These are phyloP conservation scores for Polyommatus icarus DNA, from an alignment of 2,888 invertebrate genomes.

Conservation along the genomic window DNA sequence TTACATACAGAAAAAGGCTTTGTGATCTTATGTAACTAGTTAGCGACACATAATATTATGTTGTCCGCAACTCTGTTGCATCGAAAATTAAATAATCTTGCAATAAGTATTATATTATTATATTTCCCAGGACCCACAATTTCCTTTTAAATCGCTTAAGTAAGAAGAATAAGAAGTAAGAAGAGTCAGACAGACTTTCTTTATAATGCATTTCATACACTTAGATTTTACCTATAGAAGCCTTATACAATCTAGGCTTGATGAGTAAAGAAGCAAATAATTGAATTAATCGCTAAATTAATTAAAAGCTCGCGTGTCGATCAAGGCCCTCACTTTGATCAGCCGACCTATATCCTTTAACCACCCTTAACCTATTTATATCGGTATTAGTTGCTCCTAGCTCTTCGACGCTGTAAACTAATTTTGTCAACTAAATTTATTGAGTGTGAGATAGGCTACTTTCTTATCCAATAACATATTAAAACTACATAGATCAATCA, in stretches of 20 bases:
- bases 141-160: no score
- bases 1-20: no score
- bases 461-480: no score
- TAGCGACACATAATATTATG: no score
- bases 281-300: conserved; percentile 12
- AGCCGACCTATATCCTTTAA: conserved; percentile 1
- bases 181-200: no score
- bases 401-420: conserved; percentile 22
- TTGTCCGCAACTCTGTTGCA: no score
- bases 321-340: conserved; percentile 17
- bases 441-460: background rate
- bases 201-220: background rate
- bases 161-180: no score
- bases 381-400: background rate
- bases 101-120: no score
- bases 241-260: background rate
- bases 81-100: no score
- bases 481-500: no score
- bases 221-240: background rate
- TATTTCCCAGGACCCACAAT: no score
- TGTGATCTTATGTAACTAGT: no score
- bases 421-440: conserved; percentile 3
- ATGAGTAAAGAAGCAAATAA: conserved; percentile 9
- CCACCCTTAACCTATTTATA: conserved; percentile 17
- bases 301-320: conserved; percentile 16